phyloP scores from a whole-genome alignment of 2,888 invertebrate genomes.

The Melieria omissa region DNA sequence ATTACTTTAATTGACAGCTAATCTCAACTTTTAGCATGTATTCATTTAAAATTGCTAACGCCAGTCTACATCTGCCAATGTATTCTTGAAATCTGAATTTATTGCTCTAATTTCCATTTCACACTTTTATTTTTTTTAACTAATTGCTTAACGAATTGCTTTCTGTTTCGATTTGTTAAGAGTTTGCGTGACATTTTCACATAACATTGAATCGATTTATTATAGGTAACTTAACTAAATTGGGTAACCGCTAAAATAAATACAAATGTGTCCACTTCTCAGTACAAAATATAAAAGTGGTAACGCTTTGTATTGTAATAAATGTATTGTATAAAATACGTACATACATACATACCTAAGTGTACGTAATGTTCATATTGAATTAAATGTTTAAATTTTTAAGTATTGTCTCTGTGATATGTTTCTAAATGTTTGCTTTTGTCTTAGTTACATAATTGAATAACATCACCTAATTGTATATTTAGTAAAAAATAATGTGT shows the following conservation, averaged over 20 bases:
- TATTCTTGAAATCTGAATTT: neutral
- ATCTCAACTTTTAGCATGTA: constrained; percentile 21
- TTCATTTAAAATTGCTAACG: constrained; percentile 11
- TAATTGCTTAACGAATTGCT: constrained; percentile 50
- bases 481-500: neutral
- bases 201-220: neutral
- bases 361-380: constrained; percentile 36
- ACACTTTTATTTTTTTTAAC: neutral
- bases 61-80: neutral
- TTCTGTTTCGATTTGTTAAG: constrained; percentile 56
- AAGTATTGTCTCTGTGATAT: constrained; percentile 67
- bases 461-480: neutral
- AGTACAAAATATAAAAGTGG: no score
- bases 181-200: neutral
- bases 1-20: constrained; percentile 28
- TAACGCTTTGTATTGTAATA: no score
- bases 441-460: constrained; percentile 20
- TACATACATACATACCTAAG: constrained; percentile 42
- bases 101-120: constrained; percentile 22
- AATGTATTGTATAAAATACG: constrained; percentile 2
- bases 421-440: constrained; percentile 61
- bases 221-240: no score
- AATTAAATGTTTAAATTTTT: constrained; percentile 48
- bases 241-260: no score
- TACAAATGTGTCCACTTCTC: no score